phyloP scores from a whole-genome alignment of 1,140 invertebrate species.

The Anoplolepis gracilipes region DNA sequence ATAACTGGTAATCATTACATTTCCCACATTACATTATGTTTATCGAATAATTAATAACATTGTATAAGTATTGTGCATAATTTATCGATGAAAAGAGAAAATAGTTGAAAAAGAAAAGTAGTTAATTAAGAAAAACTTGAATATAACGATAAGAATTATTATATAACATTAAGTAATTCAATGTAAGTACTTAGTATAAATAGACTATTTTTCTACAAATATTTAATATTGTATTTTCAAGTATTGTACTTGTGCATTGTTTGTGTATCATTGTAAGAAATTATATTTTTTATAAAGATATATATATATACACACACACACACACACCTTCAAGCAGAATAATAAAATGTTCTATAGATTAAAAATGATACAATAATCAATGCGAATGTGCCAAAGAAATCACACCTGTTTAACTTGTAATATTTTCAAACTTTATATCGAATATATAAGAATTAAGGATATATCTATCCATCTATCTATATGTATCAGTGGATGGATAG shows the following conservation, averaged over 20 bases:
- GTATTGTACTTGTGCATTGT: conserved; percentile 38
- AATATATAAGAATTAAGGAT: neutral
- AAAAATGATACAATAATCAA: conserved; percentile 32
- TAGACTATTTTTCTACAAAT: conserved; percentile 64
- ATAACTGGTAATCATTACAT: neutral
- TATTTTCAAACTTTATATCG: neutral
- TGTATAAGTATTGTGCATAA: conserved; percentile 53
- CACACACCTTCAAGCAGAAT: neutral
- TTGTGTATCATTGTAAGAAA: conserved; percentile 56
- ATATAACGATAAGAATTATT: neutral
- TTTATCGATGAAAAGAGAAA: conserved; percentile 19
- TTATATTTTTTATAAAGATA: conserved; percentile 79
- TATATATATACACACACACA: too few relatives aligned
- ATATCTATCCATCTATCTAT: too few relatives aligned
- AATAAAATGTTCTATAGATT: conserved; percentile 61
- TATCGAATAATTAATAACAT: conserved; percentile 25
- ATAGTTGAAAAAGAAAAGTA: neutral
- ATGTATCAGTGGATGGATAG: too few relatives aligned
- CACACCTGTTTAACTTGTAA: neutral
- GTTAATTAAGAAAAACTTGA: conserved; percentile 9
- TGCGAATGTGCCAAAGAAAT: conserved; percentile 46
- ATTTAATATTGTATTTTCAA: conserved; percentile 26
- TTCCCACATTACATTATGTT: neutral
- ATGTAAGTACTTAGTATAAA: neutral
- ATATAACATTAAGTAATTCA: neutral